A percentile compares a stretch with the other conserved stretches of the same genome.
phyloP scores from a whole-genome alignment of 2,888 invertebrate species.

The Nephrotoma flavescens region DNA sequence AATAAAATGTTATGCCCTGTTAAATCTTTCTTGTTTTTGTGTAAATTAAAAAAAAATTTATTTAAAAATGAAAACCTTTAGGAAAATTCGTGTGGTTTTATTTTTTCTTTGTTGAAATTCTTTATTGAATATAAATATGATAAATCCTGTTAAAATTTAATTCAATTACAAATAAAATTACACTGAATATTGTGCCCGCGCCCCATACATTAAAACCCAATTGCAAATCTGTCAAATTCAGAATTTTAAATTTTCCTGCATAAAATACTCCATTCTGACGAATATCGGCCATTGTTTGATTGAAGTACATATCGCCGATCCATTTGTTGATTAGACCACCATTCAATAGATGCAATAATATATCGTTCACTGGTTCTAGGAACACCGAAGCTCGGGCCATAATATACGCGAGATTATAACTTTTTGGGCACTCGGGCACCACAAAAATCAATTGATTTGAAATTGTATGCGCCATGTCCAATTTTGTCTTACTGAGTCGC shows the following conservation, averaged over 20 bases:
- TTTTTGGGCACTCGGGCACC: slow-evolving; percentile 30
- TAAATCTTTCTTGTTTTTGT: not conserved
- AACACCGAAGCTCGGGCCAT: slow-evolving; percentile 24
- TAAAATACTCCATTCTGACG: slow-evolving; percentile 14
- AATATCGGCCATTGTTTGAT: slow-evolving; percentile 20
- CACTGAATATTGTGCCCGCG: not conserved
- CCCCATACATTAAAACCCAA: slow-evolving; percentile 25
- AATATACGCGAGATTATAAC: slow-evolving; percentile 27
- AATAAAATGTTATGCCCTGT: not conserved
- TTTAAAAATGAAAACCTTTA: not conserved
- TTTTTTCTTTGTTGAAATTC: not conserved
- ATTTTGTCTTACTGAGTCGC: slow-evolving; percentile 20
- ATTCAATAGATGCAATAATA: slow-evolving; percentile 21
- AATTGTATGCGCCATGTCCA: slow-evolving; percentile 23
- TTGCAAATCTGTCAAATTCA: slow-evolving; percentile 26
- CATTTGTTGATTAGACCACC: slow-evolving; percentile 27
- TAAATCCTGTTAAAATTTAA: not conserved
- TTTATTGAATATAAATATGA: not conserved
- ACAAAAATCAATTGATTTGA: slow-evolving; percentile 24
- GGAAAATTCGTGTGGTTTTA: not conserved
- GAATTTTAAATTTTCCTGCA: slow-evolving; percentile 21
- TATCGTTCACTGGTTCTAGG: slow-evolving; percentile 19
- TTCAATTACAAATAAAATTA: not conserved
- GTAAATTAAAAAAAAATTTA: not conserved
- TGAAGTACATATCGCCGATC: slow-evolving; percentile 22